Evolutionary conservation across 2,797 vertebrate species (phyloP), one percentile per base, ranked within the genome.

Genomic region (Micrastur ruficollis): DNA sequence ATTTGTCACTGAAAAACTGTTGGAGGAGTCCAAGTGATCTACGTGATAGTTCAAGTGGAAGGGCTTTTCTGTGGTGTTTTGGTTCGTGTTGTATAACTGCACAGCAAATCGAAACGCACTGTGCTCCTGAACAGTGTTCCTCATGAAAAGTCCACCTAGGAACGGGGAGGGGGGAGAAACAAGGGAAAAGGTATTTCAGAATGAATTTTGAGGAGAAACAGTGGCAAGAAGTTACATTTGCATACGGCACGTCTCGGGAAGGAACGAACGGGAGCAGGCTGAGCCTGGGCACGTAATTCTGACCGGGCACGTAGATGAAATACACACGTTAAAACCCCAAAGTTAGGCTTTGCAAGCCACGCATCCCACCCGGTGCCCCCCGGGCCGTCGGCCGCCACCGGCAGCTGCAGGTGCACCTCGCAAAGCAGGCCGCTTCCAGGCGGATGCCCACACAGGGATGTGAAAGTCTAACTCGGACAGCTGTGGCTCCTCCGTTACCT

Each of bases 51-150:
- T 99, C 98, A 99, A 98, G 98, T 99, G 99, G 98, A 99, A 99
- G 97, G 99, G 99, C 97, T 99, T 99, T 96, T 99, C 99, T 63
- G 99, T 99, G 97, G 99, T 99, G 97, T 99, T 99, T 98, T 99
- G 99, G 98, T 99, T 99, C 97, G 99, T 99, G 99, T 99, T 99
- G 98, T 99, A 99, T 98, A 99, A 99, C 98, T 99, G 99, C 96
- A 99, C 99, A 58, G 99, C 99, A 97, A 99, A 99, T 96, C 99
- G 99, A 98, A 99, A 99, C 31, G 99, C 99, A 94, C 99, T 99
- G 99, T 99, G 99, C 98, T 99, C 99, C 98, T 99, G 99, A 98
- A 99, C 99, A 65, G 99, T 99, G 96, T 99, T 99, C 88, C 99
- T 98, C 99, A 99, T 99, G 98, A 99, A 99, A 98, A 99, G 99